Evolutionary conservation across 2,113 vertebrate genomes (phyloP).

Genomic region (Microcebus jonahi): DNA sequence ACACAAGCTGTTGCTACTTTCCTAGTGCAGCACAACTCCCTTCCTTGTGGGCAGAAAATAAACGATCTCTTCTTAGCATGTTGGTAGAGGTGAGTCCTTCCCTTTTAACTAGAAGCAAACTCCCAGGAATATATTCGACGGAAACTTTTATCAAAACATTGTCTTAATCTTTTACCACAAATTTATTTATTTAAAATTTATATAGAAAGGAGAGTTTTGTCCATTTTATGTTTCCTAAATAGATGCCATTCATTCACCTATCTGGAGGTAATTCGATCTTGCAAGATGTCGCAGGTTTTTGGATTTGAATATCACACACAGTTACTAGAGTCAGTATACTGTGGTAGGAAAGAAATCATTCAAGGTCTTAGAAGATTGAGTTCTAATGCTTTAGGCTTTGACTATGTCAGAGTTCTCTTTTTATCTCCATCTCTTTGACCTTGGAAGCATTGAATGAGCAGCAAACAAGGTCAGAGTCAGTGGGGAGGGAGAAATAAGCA

Average conservation of each 20-base stretch:
- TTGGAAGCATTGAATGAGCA: slow-evolving; percentile 20
- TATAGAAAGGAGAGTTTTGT: background rate
- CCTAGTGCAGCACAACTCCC: slow-evolving; percentile 91
- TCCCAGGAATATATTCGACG: background rate
- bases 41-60: slow-evolving; percentile 94
- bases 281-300: background rate
- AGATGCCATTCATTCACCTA: background rate
- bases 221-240: slow-evolving; percentile 10
- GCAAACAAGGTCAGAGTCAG: background rate
- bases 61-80: slow-evolving; percentile 96
- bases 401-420: background rate
- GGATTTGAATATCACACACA: background rate
- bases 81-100: slow-evolving; percentile 93
- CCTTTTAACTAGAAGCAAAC: background rate
- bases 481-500: background rate
- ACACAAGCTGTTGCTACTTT: slow-evolving; percentile 96
- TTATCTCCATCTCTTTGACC: background rate
- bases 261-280: background rate
- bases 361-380: background rate
- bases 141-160: slow-evolving; percentile 30
- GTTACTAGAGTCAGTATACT: background rate
- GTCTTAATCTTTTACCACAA: slow-evolving; percentile 24
- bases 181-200: slow-evolving; percentile 32
- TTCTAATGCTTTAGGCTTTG: background rate
- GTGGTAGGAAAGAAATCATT: background rate